Base-by-base conservation (phyloP, 2,888 invertebrate genomes). In the Nymphalis polychloros region DNA sequence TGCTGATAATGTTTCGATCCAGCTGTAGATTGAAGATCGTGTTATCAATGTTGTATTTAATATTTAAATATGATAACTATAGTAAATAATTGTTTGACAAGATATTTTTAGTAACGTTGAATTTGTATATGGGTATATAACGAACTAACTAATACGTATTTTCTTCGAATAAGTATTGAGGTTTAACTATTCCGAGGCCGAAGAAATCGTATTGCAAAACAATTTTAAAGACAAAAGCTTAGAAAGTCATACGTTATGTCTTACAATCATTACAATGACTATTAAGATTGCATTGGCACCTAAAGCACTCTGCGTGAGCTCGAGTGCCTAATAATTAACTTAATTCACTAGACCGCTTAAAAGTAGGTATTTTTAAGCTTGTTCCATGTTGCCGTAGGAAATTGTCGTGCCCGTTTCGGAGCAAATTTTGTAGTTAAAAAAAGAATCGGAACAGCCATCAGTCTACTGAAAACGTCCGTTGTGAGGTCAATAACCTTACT, bases 401-500 rank as follows among this genome's bases (percentile, higher is more conserved):
- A 80, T 77, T 76, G 75, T 77, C 75, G 76, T 79, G 81, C 81
- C 80, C 75, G 80, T 81, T 80, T 81, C 79, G 69, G 77, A 78
- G 77, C 76, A 79, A 79, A 78, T 80, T 83, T 84, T 81, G 78
- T 77, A 78, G 81, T 84, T 86, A 87, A 84, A 88, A 86, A 87
- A 87, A 86, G 83, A 84, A 72, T 76, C 71, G 64, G 73, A 77
- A 85, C 81, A 81, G 82, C 82, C 84, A 86, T 87, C 82, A 84
- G 81, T 83, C 76, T 79, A 77, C 81, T 78, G 79, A 81, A 80
- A 78, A 80, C 84, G 84, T 79, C 84, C 78, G 79, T 76, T 70
- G 76, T 77, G 83, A 77, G 90, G 86, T 90, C 88, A 81, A 81
- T 81, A 81, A 88, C 87, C 90, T 77, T 76, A 84, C 89, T 87